Evolutionary conservation across 2,888 invertebrate species (phyloP), one percentile per base, ranked within the genome.

Genomic region (Mystacides longicornis): DNA sequence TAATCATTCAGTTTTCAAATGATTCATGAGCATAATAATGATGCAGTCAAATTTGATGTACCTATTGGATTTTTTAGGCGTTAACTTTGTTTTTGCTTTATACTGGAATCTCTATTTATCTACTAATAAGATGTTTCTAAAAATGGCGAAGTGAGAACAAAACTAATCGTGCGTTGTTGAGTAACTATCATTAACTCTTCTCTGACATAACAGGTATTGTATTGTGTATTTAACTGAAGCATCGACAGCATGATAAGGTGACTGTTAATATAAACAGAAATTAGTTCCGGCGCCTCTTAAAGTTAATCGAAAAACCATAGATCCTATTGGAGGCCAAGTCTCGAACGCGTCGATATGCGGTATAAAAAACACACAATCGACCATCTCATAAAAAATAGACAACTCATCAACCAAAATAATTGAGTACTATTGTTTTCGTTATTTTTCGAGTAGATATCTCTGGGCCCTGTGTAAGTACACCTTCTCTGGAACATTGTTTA

Each of bases 231-330:
- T 37, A 37, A n/a, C 37, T 14, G 3, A 37, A 37, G 3, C 14
- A 14, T 37, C 37, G 37, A 37, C 37, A 37, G 14, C 37, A 37
- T 37, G 37, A 37, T 37, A 37, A 37, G 42, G 22, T 59, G 54
- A 54, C 56, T 54, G 49, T 59, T 51, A 52, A 57, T 59, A 52
- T 55, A 55, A 59, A 55, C 59, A 56, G 51, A 49, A 56, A 58
- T 60, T 56, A 48, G 58, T 58, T 60, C 56, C 54, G 60, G 60
- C 60, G 58, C 60, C 56, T 56, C 37, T 31, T 37, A 43, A n/a
- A 42, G 56, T 51, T 58, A 56, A 60, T 58, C 58, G 56, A 58
- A 60, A 59, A 56, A 46, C 51, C 37, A 56, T 50, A 42, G 31
- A 33, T 54, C 49, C 49, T 45, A 49, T 54, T 43, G 50, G 54